A percentile compares a stretch with the other conserved stretches of the same genome.
These are phyloP conservation scores for Tiaroga cobitis DNA, from an alignment of 2,797 vertebrate genomes.

Conservation along the genomic window DNA sequence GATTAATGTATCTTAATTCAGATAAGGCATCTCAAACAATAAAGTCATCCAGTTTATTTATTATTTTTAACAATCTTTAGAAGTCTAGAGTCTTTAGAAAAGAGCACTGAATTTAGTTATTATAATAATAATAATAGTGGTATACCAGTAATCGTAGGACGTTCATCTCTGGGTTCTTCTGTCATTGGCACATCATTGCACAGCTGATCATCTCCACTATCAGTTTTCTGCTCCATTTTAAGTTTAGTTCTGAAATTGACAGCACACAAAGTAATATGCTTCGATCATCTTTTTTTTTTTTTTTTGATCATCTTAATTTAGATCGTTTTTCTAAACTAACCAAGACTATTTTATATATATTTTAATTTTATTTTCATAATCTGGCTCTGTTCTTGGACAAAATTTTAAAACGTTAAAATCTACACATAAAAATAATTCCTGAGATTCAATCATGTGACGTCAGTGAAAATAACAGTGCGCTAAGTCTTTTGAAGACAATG, in stretches of 20 bases:
- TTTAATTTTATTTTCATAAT: background rate
- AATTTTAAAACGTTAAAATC: background rate
- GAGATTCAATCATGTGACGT: background rate
- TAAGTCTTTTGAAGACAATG: background rate
- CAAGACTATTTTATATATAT: background rate
- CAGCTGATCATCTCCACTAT: too few relatives aligned
- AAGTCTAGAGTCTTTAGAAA: background rate
- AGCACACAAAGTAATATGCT: background rate
- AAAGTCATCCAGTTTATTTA: background rate
- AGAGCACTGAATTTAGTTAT: background rate
- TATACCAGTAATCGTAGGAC: background rate
- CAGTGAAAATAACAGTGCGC: background rate
- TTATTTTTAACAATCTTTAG: background rate
- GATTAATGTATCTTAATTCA: background rate
- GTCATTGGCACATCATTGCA: rapidly evolving
- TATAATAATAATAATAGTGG: too few relatives aligned
- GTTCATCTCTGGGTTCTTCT: background rate
- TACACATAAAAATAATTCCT: background rate
- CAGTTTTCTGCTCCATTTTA: background rate
- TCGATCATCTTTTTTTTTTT: background rate
- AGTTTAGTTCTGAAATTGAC: slow-evolving; percentile 3
- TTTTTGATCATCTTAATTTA: background rate
- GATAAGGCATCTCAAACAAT: background rate
- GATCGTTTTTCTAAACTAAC: background rate
- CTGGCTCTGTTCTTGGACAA: background rate